Evolutionary conservation across 2,888 invertebrate genomes (phyloP), one percentile per base, ranked within the genome.

Genomic region (Drepanosiphum platanoidis): DNA sequence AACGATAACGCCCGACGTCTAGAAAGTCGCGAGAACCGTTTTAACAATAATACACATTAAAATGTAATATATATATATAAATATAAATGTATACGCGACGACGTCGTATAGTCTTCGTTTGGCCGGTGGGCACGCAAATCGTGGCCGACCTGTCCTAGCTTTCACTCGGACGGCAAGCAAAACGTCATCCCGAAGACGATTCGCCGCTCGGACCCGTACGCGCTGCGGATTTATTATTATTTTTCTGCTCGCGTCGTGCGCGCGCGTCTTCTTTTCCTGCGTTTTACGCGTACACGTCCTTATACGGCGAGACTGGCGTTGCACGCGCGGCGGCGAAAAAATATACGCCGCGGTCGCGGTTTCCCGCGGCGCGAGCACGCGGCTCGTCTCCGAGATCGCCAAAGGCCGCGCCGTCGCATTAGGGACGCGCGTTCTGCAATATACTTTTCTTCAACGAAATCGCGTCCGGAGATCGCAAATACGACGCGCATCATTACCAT

Each of bases 121-220:
- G n/a, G 52, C 52, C 68, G 46, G 34, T 22, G 66, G 80, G 74
- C 66, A 72, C 74, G 81, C 74, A 30, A 83, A 81, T 80, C 75
- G 75, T 82, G 81, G 68, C 36, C 75, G 82, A 64, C 75, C 61
- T 72, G 79, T 71, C 81, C 61, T 86, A 71, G 80, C 81, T 82
- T 77, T 83, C 83, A 83, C 83, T 70, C 27, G 68, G 80, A 70
- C 52, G 80, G 68, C 70, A 34, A 52, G 68, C 70, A 34, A 52
- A 77, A 36, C 77, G 61, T 36, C 58, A 61, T 61, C 36, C 18
- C 36, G 80, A 46, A 42, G 30, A 66, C 78, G 42, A 79, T 46
- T 46, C 39, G 0, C 13, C n/a, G 9, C 77, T 61, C 64, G 32
- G 32, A 22, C 46, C 61, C 7, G n/a, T 58, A 58, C 9, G 22